Conservation (phyloP, 2,888 invertebrate genomes). For the Eustalomyia histrio region DNA sequence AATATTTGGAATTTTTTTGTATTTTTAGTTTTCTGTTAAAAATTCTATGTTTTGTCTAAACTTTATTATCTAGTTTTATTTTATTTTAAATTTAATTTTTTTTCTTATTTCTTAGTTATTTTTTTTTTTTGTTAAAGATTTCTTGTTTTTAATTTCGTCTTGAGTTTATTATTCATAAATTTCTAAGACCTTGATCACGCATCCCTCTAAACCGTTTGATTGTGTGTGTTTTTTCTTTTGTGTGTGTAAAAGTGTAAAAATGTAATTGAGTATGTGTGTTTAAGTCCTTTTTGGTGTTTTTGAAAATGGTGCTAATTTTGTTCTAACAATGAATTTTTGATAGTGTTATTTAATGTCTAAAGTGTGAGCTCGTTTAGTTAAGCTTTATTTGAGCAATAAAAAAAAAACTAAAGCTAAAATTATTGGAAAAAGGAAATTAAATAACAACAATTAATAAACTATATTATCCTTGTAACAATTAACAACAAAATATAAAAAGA, state of each 20-base stretch:
- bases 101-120: constrained; percentile 28
- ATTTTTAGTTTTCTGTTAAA: constrained; percentile 25
- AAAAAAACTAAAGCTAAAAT: constrained; percentile 17
- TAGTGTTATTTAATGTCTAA: neutral
- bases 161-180: constrained; percentile 46
- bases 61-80: constrained; percentile 31
- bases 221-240: no score
- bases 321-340: neutral
- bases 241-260: neutral
- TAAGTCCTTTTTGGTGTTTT: neutral
- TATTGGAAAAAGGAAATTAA: neutral
- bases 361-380: constrained; percentile 12
- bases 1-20: constrained; percentile 36
- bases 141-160: constrained; percentile 30
- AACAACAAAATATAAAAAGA: constrained; percentile 13
- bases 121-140: constrained; percentile 25
- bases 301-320: constrained; percentile 24
- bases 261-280: neutral
- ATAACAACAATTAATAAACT: constrained; percentile 4
- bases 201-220: constrained; percentile 78
- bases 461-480: neutral
- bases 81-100: constrained; percentile 19
- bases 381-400: constrained; percentile 29
- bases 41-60: constrained; percentile 32
- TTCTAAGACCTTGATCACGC: constrained; percentile 73